Evolutionary conservation across 1,140 invertebrate species (phyloP).

Genomic region (Zaprionus taronus): DNA sequence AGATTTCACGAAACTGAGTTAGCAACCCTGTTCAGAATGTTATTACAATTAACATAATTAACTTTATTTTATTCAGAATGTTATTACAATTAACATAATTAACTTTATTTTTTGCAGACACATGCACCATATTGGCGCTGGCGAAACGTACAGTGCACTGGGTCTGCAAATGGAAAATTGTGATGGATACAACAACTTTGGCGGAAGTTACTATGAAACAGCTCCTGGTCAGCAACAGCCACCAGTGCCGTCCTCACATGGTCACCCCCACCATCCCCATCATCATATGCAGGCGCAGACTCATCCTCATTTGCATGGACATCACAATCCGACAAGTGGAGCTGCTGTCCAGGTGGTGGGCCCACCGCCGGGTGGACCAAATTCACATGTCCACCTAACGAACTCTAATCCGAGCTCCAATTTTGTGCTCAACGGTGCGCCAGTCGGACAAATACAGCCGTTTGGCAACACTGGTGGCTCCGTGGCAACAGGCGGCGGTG

Average conservation of each 20-base stretch:
- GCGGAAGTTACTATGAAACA: constrained; percentile 64
- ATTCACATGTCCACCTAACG: constrained; percentile 52
- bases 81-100: neutral
- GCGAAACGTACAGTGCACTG: constrained; percentile 78
- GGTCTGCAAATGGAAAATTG: constrained; percentile 81
- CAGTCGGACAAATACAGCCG: constrained; percentile 57
- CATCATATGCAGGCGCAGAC: constrained; percentile 85
- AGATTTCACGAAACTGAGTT: neutral
- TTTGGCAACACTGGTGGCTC: constrained; percentile 53
- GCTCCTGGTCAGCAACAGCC: constrained; percentile 58
- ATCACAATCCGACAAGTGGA: constrained; percentile 81
- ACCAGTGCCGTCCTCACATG: constrained; percentile 53
- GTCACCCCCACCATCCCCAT: constrained; percentile 85
- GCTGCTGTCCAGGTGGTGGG: constrained; percentile 46
- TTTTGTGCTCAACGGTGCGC: constrained; percentile 60
- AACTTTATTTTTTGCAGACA: constrained; percentile 40
- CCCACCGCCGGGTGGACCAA: constrained; percentile 42
- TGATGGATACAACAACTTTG: constrained; percentile 79
- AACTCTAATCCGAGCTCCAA: constrained; percentile 32
- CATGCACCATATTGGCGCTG: constrained; percentile 72
- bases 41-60: neutral
- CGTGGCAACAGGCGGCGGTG: constrained; percentile 40
- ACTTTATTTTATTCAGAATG: constrained; percentile 22
- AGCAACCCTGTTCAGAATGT: neutral
- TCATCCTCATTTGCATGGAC: constrained; percentile 81